phyloP scores from a whole-genome alignment of 2,113 vertebrate species.

The Mastomys natalensis region DNA sequence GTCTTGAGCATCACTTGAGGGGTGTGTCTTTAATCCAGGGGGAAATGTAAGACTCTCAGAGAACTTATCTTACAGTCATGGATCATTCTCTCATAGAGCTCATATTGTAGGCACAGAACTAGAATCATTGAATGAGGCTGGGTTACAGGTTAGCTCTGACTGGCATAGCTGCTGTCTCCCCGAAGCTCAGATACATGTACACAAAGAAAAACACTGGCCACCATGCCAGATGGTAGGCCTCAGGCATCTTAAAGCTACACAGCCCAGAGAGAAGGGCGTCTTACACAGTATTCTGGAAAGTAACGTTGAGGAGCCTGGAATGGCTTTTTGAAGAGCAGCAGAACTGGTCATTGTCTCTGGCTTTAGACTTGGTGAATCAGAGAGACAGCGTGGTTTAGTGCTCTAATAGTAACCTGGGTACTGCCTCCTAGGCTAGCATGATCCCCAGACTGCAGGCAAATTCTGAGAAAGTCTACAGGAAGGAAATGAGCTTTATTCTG shows the following conservation, averaged over 20 bases:
- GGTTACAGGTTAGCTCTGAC: neutral
- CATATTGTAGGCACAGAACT: neutral
- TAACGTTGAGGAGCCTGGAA: neutral
- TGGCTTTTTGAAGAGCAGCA: neutral
- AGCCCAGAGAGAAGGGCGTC: neutral
- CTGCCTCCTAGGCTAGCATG: neutral
- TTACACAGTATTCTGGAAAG: neutral
- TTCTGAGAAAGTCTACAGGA: neutral
- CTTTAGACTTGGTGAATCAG: neutral
- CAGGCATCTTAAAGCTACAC: neutral
- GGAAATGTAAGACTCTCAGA: neutral
- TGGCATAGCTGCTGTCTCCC: neutral
- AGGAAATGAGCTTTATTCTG: neutral
- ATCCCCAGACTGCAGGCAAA: neutral
- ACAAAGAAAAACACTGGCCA: neutral
- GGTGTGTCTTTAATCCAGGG: conserved; percentile 16
- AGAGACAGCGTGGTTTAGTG: neutral
- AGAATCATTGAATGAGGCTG: neutral
- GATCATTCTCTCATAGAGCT: neutral
- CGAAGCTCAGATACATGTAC: neutral
- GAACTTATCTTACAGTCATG: conserved; percentile 20
- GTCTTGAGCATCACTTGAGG: neutral
- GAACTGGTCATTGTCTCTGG: neutral
- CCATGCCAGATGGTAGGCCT: neutral
- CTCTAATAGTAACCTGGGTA: neutral